A percentile compares a stretch with the other conserved stretches of the same genome.
These are phyloP conservation scores for Mamestra configurata DNA, from an alignment of 1,140 invertebrate species.

Conservation along the genomic window DNA sequence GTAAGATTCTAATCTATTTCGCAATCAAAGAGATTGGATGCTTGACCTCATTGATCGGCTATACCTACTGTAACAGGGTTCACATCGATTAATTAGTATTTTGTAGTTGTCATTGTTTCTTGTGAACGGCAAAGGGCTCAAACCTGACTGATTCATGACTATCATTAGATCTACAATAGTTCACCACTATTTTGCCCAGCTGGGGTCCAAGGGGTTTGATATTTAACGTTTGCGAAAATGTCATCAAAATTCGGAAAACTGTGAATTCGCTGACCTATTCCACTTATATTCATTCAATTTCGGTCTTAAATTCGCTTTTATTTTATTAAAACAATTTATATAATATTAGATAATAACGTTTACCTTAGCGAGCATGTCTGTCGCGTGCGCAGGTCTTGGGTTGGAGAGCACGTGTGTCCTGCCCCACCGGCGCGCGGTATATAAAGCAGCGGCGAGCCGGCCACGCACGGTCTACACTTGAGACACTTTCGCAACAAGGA, in stretches of 20 bases:
- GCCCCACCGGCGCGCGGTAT: constrained; percentile 62
- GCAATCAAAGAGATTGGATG: not conserved
- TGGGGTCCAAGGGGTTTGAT: not conserved
- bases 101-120: not conserved
- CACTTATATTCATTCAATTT: too few relatives aligned
- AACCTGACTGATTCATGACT: not conserved
- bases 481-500: constrained; percentile 84
- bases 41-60: not conserved
- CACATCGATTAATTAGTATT: not conserved
- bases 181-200: not conserved
- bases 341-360: constrained; percentile 20
- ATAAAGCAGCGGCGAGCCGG: constrained; percentile 66
- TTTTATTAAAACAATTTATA: not conserved
- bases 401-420: constrained; percentile 72
- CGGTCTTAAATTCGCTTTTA: not conserved
- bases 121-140: not conserved
- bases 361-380: constrained; percentile 85
- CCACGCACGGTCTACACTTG: constrained; percentile 65
- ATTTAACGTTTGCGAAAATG: too few relatives aligned
- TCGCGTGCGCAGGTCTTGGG: constrained; percentile 69
- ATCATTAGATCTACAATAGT: not conserved
- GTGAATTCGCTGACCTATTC: too few relatives aligned
- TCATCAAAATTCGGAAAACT: too few relatives aligned
- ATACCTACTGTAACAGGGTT: not conserved
- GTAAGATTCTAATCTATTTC: not conserved